Evolutionary conservation across 2,797 vertebrate genomes (phyloP).

Genomic region (Nyctibius grandis): DNA sequence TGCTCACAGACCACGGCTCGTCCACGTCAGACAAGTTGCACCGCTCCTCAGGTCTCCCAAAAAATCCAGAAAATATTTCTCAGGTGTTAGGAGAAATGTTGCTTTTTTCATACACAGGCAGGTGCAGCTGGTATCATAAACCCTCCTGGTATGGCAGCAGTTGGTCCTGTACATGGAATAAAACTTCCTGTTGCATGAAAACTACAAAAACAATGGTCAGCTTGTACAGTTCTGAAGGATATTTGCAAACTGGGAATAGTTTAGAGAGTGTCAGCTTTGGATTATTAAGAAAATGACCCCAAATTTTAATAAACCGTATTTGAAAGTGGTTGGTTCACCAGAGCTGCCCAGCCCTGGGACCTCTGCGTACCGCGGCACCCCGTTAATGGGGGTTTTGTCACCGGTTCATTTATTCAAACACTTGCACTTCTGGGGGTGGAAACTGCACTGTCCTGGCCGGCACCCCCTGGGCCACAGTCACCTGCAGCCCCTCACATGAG

Average conservation of each 20-base stretch:
- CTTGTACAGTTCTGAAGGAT: background rate
- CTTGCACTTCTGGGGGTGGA: background rate
- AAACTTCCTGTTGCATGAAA: background rate
- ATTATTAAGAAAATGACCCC: background rate
- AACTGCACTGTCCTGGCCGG: accelerated
- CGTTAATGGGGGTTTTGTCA: background rate
- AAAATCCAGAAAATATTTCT: background rate
- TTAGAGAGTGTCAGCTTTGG: background rate
- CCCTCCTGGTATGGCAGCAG: accelerated
- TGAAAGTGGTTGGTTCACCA: background rate
- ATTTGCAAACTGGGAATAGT: background rate
- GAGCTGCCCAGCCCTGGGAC: background rate
- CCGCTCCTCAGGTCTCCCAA: background rate
- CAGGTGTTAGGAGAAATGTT: background rate
- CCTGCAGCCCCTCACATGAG: background rate
- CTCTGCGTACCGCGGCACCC: accelerated
- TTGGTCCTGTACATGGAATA: background rate
- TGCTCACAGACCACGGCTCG: background rate
- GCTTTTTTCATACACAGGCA: background rate
- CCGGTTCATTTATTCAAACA: background rate
- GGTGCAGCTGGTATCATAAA: background rate
- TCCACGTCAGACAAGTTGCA: background rate
- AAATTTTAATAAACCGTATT: background rate
- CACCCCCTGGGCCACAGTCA: background rate
- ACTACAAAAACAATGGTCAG: background rate